These are phyloP conservation scores for Orbicella faveolata DNA, from an alignment of 64 coral and sea anemone species.

Conservation along the genomic window DNA sequence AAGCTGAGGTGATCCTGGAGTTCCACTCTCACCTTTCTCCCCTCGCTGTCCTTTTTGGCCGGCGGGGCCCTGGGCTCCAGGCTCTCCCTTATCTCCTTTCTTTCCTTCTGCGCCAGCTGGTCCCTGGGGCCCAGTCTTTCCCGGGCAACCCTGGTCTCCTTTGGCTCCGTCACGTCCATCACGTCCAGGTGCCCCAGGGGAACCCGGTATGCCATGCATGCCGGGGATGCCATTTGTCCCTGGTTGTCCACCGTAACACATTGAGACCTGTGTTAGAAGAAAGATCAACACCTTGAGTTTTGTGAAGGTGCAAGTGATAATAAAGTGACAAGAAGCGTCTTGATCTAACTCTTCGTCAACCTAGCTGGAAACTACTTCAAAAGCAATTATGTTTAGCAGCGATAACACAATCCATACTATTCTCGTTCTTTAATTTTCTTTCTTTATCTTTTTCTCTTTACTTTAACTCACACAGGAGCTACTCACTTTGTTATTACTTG, in stretches of 20 bases:
- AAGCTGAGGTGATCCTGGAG: not conserved
- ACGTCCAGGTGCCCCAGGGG: constrained; percentile 18
- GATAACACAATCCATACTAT: no score
- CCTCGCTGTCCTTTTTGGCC: constrained; percentile 27
- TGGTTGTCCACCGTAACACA: constrained; percentile 8
- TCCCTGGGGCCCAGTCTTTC: not conserved
- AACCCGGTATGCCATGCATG: not conserved
- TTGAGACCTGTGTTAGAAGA: not conserved
- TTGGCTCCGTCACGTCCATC: constrained; percentile 11
- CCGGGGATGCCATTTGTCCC: constrained; percentile 18
- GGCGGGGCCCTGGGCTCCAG: not conserved
- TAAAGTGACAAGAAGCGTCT: no score
- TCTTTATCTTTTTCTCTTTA: not conserved
- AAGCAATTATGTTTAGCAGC: no score
- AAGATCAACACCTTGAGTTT: not conserved
- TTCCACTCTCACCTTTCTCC: not conserved
- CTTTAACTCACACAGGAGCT: not conserved
- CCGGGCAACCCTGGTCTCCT: not conserved
- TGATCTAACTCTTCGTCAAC: no score
- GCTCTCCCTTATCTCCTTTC: not conserved
- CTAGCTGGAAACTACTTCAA: no score
- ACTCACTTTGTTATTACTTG: not conserved
- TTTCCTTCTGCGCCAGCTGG: not conserved
- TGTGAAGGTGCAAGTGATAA: no score
- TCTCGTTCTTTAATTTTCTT: no score